phyloP scores from a whole-genome alignment of 30 jellyfish, hydroid and myxozoan species.

The Turritopsis rubra region DNA sequence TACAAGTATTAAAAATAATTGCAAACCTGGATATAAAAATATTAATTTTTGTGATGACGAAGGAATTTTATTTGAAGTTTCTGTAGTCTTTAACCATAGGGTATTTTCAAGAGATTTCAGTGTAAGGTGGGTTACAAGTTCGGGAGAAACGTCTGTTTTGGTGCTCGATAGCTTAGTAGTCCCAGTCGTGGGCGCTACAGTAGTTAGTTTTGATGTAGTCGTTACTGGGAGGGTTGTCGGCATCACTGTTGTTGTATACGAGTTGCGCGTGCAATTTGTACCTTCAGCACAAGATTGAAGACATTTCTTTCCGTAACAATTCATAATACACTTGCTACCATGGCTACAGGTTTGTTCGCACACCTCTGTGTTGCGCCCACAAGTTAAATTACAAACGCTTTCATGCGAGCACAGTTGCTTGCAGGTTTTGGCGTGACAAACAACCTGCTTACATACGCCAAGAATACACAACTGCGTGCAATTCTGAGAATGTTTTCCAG shows the following conservation, averaged over 20 bases:
- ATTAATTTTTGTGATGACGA: background rate
- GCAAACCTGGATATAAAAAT: background rate
- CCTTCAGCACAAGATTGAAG: slow-evolving; percentile 31
- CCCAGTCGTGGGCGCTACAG: slow-evolving; percentile 16
- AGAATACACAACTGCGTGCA: slow-evolving; percentile 80
- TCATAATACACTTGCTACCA: slow-evolving; percentile 71
- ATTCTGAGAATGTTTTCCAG: slow-evolving; percentile 50
- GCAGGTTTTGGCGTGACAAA: slow-evolving; percentile 66
- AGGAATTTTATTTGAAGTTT: background rate
- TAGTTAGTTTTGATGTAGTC: slow-evolving; percentile 20
- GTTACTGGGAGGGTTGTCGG: slow-evolving; percentile 24
- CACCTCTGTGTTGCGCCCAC: slow-evolving; percentile 47
- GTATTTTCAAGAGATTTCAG: background rate
- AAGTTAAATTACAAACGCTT: slow-evolving; percentile 56
- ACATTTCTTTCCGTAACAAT: slow-evolving; percentile 20
- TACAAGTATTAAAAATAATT: background rate
- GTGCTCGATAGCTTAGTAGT: too few relatives aligned
- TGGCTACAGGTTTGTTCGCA: slow-evolving; percentile 67
- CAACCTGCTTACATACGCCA: slow-evolving; percentile 46
- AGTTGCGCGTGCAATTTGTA: slow-evolving; percentile 48
- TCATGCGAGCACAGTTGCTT: slow-evolving; percentile 80
- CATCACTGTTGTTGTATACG: slow-evolving; percentile 22
- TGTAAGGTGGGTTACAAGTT: background rate
- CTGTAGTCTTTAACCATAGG: background rate
- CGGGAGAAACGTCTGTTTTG: background rate